Base-by-base conservation (phyloP, 2,888 invertebrate genomes). In the Chymomyza fuscimana region DNA sequence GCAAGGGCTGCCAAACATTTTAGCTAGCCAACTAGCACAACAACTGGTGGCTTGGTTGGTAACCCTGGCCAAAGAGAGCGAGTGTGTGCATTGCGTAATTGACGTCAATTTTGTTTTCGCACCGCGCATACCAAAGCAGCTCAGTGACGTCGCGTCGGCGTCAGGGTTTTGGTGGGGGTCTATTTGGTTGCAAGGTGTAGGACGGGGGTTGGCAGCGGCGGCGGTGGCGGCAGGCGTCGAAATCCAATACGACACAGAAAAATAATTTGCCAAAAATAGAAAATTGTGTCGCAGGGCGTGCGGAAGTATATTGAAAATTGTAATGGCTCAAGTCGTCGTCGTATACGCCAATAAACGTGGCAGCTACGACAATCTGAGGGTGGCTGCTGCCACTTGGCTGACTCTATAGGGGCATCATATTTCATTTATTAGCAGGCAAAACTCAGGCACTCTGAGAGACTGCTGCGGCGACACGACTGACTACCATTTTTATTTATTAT, bases 91-190 rank as follows among this genome's bases (percentile, higher is more conserved):
- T 83, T 89, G 90, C 89, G 91, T 92, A 92, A 92, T 92, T 92
- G 92, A 90, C 92, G 92, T 92, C 92, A 92, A 92, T 92, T 92
- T 91, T 89, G 90, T 90, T 91, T 92, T 92, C 92, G 91, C 92
- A 91, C 91, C 89, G 91, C 89, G 91, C 89, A 87, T 88, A 89
- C 87, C 86, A 86, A 85, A 78, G 56, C 67, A 70, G 51, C 52
- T 65, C 60, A 19, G 58, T 25, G 10, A 9, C 10, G 19, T 12
- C n/a, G 10, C 4, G 56, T 19, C 19, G 25, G 25, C 25, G 25
- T 4, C 19, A 16, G 25, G 15, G 58, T 22, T 22, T 56, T 19
- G 19, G 9, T 16, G 22, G 52, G 40, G 12, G 1, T 46, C 4
- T 12, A 12, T 46, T 46, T 32, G 32, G 32, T 51, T 51, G 51